phyloP scores from a whole-genome alignment of 2,797 vertebrate species.

The Malurus splendens region DNA sequence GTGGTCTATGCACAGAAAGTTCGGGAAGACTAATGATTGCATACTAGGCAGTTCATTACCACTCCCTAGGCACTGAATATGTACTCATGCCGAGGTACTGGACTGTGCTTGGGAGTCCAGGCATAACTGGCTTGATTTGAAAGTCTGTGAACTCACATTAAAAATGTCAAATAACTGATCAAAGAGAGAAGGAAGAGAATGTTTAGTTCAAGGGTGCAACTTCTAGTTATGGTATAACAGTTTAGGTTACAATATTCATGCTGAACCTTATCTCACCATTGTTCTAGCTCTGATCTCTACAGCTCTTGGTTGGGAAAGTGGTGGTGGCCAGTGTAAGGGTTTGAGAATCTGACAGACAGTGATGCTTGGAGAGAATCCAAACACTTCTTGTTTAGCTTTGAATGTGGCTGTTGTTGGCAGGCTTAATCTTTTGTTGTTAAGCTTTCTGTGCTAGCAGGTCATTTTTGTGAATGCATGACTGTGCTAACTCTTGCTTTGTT shows the following conservation, averaged over 20 bases:
- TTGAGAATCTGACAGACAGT: neutral
- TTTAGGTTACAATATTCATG: neutral
- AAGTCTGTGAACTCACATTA: neutral
- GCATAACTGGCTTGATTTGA: neutral
- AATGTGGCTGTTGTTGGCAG: neutral
- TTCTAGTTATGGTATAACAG: neutral
- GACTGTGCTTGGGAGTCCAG: neutral
- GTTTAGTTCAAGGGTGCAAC: neutral
- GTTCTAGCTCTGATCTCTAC: neutral
- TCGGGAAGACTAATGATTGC: neutral
- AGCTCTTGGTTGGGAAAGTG: neutral
- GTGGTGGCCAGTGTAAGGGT: neutral
- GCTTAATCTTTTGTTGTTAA: neutral
- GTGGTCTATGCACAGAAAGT: neutral
- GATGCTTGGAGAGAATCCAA: neutral
- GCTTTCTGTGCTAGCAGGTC: neutral
- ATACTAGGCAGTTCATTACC: neutral
- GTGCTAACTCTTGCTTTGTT: conserved; percentile 55
- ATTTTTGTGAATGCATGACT: neutral
- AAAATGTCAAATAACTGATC: neutral
- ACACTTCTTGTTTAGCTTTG: neutral
- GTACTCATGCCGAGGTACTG: neutral
- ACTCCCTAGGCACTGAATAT: neutral
- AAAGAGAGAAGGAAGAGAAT: neutral
- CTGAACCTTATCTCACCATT: neutral